These are phyloP conservation scores for Battus philenor DNA, from an alignment of 1,140 invertebrate genomes.

Conservation along the genomic window DNA sequence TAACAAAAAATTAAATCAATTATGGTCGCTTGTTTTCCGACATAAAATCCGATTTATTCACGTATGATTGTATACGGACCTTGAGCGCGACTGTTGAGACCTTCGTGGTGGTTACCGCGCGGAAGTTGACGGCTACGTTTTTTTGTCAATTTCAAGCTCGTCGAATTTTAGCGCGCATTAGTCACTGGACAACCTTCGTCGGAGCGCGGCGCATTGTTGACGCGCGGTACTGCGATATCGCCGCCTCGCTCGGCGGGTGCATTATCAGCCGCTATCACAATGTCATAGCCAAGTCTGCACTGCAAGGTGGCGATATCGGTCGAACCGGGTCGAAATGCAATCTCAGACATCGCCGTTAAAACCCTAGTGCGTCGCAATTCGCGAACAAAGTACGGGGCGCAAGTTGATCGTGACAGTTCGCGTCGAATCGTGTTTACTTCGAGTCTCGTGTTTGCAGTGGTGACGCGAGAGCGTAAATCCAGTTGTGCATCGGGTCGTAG, in stretches of 20 bases:
- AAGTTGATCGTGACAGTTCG: conserved; percentile 18
- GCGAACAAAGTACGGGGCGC: conserved; percentile 11
- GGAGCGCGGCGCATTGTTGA: conserved; percentile 50
- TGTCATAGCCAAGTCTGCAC: conserved; percentile 62
- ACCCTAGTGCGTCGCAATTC: conserved; percentile 4
- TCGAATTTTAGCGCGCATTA: conserved; percentile 69
- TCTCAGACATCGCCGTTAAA: neutral
- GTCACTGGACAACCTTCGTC: conserved; percentile 56
- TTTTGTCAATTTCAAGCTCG: conserved; percentile 70
- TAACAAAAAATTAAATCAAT: conserved; percentile 47
- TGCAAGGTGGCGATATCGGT: conserved; percentile 33
- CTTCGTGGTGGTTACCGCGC: conserved; percentile 72
- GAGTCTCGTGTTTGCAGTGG: conserved; percentile 24
- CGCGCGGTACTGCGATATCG: conserved; percentile 53
- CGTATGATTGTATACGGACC: conserved; percentile 71
- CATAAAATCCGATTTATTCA: conserved; percentile 66
- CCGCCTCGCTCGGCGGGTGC: conserved; percentile 37
- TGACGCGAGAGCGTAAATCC: conserved; percentile 17
- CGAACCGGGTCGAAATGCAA: neutral
- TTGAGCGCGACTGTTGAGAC: conserved; percentile 66
- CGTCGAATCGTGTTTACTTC: conserved; percentile 21
- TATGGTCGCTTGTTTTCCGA: conserved; percentile 54
- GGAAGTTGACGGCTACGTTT: conserved; percentile 69
- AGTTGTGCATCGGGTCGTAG: conserved; percentile 35
- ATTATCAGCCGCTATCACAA: conserved; percentile 66